These are phyloP conservation scores for Tympanuchus pallidicinctus DNA, from an alignment of 2,113 vertebrate genomes.

Conservation along the genomic window DNA sequence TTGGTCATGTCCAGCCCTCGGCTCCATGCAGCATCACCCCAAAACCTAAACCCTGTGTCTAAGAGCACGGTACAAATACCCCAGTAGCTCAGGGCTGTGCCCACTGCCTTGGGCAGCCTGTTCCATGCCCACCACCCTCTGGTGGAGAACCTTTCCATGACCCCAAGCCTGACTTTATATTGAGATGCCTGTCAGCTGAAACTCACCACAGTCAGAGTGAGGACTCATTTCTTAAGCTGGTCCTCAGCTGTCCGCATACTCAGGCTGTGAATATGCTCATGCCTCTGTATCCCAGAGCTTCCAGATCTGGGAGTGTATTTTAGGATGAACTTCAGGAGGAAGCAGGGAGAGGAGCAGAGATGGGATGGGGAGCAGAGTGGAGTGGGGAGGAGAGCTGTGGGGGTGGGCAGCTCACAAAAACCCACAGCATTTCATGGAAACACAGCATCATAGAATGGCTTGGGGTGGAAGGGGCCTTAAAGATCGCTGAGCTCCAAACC, in stretches of 20 bases:
- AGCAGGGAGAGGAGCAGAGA: background rate
- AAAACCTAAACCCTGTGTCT: too few species aligned
- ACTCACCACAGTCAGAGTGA: background rate
- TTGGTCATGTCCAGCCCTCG: too few species aligned
- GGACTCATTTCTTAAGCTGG: background rate
- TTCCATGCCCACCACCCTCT: too few species aligned
- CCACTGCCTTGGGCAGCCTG: too few species aligned
- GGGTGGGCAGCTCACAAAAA: background rate
- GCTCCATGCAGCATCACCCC: too few species aligned
- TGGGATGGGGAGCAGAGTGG: background rate
- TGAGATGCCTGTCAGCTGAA: background rate
- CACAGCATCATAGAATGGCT: too few species aligned
- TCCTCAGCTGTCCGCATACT: background rate
- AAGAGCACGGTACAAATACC: too few species aligned
- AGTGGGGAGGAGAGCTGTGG: rapidly evolving
- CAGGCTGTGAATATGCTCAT: rapidly evolving
- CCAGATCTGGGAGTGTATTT: rapidly evolving
- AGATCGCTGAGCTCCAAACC: too few species aligned
- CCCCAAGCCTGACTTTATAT: too few species aligned
- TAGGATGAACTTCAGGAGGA: background rate
- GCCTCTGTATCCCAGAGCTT: background rate
- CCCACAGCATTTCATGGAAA: background rate
- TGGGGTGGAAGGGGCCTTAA: too few species aligned
- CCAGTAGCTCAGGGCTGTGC: too few species aligned
- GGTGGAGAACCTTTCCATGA: too few species aligned